A percentile compares a stretch with the other conserved stretches of the same genome.
Evolutionary conservation across 1,140 invertebrate species (phyloP).

Genomic region (Drosophila oshimai): DNA sequence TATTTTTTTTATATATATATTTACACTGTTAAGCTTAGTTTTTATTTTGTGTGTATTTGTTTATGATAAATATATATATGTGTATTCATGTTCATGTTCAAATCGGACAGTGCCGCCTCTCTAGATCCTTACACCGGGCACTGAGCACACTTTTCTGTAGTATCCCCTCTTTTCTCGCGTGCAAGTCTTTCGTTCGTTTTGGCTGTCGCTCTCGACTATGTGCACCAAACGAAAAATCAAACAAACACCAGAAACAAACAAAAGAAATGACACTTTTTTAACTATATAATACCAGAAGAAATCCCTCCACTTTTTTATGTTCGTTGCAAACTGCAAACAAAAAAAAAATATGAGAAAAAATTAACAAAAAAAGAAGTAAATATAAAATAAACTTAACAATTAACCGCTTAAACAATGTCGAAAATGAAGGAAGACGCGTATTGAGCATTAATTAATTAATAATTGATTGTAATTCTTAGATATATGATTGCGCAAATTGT

Average conservation of each 20-base stretch:
- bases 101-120: conserved; percentile 20
- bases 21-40: conserved; percentile 57
- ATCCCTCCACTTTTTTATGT: conserved; percentile 70
- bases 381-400: conserved; percentile 14
- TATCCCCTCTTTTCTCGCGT: conserved; percentile 4
- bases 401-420: conserved; percentile 26
- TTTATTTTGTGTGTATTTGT: conserved; percentile 54
- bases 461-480: conserved; percentile 66
- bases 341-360: neutral
- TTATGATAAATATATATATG: conserved; percentile 47
- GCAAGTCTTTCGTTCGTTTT: conserved; percentile 40
- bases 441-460: conserved; percentile 52
- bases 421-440: conserved; percentile 9
- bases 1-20: conserved; percentile 53
- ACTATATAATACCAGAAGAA: conserved; percentile 31
- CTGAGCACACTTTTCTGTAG: neutral
- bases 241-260: conserved; percentile 15
- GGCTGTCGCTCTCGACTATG: neutral
- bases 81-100: conserved; percentile 44
- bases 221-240: conserved; percentile 1
- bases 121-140: neutral
- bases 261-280: conserved; percentile 33
- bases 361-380: conserved; percentile 7
- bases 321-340: conserved; percentile 27
- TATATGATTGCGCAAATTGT: conserved; percentile 60